Base-by-base conservation (phyloP, 2,113 vertebrate genomes). In the Erinaceus europaeus region DNA sequence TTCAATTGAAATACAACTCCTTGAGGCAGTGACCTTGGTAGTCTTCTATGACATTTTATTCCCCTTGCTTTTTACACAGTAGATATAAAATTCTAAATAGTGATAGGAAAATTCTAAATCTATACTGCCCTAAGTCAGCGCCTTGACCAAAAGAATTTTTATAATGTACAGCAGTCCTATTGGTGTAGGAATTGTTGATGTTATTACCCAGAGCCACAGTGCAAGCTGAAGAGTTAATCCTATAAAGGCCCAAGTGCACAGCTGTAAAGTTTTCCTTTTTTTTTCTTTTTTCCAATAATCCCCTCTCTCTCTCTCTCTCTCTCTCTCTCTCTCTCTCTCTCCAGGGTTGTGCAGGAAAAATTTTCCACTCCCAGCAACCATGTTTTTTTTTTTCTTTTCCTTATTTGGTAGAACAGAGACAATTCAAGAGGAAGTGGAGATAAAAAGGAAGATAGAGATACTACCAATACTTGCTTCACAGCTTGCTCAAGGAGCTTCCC, bases 241-340 rank as follows among this genome's bases (percentile, higher is more conserved):
- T 14, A 50, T 62, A 68, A 81, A 61, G 67, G 11, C 46, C 15
- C 2, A 3, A 18, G 27, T 44, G 38, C 72, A 62, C 25, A 64
- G 59, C 50, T 69, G 0, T 83, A 44, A 73, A 38, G 55, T 48
- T 81, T 95, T 91, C n/a, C n/a, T n/a, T n/a, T n/a, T n/a, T n/a
- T n/a, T n/a, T n/a, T n/a, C n/a, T n/a, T n/a, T n/a, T n/a, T n/a
- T n/a, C n/a, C n/a, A n/a, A n/a, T n/a, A n/a, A n/a, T n/a, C n/a
- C n/a, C n/a, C n/a, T n/a, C n/a, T n/a, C n/a, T n/a, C n/a, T n/a
- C n/a, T n/a, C n/a, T n/a, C n/a, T n/a, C n/a, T n/a, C n/a, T n/a
- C n/a, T n/a, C n/a, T n/a, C n/a, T n/a, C n/a, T n/a, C n/a, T n/a
- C n/a, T n/a, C n/a, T n/a, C n/a, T n/a, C n/a, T n/a, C n/a, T n/a